Base-by-base conservation (phyloP, 2,797 vertebrate species). In the Melanogrammus aeglefinus region DNA sequence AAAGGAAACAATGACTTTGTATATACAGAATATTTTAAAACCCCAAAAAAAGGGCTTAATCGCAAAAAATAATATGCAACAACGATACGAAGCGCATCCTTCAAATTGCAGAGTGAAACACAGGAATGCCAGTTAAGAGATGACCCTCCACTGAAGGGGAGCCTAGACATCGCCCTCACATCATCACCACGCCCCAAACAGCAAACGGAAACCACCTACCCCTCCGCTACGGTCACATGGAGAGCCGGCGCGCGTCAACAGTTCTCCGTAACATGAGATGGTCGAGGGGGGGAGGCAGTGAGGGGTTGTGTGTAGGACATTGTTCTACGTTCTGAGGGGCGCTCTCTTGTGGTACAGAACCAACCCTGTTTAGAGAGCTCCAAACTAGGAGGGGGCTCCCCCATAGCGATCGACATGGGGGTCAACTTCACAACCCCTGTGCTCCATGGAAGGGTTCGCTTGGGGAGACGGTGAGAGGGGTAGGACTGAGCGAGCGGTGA, bases 1-100 rank as follows among this genome's bases (percentile, higher is more conserved):
- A 66, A 66, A 66, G n/a, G 24, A 69, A 69, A 69, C 63, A 57
- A n/a, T 66, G 2, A 27, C 3, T 66, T 66, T 69, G 8, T 69
- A 69, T 69, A 69, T 69, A 69, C 63, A 69, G 63, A 69, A 69
- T 27, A 69, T 69, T 69, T 69, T 10, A 69, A 69, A 69, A 24
- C n/a, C 63, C 63, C 57, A 21, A 63, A n/a, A 66, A 69, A 27
- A 69, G n/a, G 24, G 63, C 63, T 69, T 69, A 29, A 13, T 69
- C 9, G 14, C n/a, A 66, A 24, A n/a, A 33, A 33, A 33, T 33
- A 33, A 33, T 33, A 33, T 33, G 31, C 31, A 27, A 69, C 35
- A 69, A 27, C 1, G 9, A 3, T 27, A 12, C 7, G 27, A 3
- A 12, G 3, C n/a, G 13, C 24, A 27, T 27, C n/a, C 63, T 69